A percentile compares a stretch with the other conserved stretches of the same genome.
phyloP scores from a whole-genome alignment of 2,113 vertebrate genomes.

The Chamaetylas fuelleborni region DNA sequence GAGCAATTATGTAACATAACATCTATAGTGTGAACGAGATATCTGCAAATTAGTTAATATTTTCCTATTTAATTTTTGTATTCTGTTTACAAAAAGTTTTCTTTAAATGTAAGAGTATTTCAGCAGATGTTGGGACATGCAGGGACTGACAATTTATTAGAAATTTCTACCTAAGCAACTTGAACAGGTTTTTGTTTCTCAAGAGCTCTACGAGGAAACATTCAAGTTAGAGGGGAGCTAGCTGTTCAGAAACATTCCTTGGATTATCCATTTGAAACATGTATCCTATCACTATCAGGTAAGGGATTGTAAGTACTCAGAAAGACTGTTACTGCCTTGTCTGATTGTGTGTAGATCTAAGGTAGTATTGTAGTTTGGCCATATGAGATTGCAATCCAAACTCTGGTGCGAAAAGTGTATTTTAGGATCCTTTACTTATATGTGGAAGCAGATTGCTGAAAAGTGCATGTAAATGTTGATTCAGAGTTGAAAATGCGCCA shows the following conservation, averaged over 20 bases:
- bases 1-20: neutral
- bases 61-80: neutral
- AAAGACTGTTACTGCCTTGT: neutral
- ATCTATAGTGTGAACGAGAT: neutral
- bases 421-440: neutral
- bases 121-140: neutral
- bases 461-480: constrained; percentile 38
- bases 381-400: neutral
- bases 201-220: neutral
- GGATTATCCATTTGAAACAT: neutral
- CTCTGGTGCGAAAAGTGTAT: neutral
- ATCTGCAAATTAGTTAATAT: neutral
- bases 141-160: neutral
- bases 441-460: constrained; percentile 13
- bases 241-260: neutral
- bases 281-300: neutral
- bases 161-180: neutral
- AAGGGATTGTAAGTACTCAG: neutral
- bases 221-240: neutral
- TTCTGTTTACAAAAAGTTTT: neutral
- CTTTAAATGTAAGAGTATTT: neutral
- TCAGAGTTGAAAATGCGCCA: constrained; percentile 37
- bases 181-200: neutral
- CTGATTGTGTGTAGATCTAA: neutral
- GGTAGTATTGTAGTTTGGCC: neutral